phyloP scores from a whole-genome alignment of 2,888 invertebrate species.

The Abscondita cerata region DNA sequence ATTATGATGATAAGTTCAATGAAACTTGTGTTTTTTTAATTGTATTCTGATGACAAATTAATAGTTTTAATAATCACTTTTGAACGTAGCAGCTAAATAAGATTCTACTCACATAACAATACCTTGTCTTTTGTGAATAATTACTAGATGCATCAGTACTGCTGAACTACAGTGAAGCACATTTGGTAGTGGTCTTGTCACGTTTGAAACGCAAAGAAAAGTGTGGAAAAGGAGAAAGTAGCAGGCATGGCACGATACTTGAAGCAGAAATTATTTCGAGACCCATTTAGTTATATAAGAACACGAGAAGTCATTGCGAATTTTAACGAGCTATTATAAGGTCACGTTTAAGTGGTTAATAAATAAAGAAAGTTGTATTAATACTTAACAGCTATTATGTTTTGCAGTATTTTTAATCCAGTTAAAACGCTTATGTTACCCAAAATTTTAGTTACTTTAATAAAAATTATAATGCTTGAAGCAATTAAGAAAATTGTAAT shows the following conservation, averaged over 20 bases:
- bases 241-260: neutral
- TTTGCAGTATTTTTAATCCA: no score
- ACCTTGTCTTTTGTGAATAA: no score
- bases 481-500: no score
- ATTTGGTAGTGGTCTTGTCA: slow-evolving; percentile 15
- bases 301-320: neutral
- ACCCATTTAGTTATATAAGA: neutral
- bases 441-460: no score
- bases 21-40: no score
- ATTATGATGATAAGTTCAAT: no score
- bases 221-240: slow-evolving; percentile 26
- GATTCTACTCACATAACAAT: neutral
- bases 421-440: no score
- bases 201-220: slow-evolving; percentile 17
- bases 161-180: slow-evolving; percentile 19
- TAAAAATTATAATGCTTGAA: no score
- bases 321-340: neutral
- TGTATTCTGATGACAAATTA: no score
- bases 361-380: slow-evolving; percentile 7
- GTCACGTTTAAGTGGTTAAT: neutral
- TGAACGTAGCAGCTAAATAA: no score
- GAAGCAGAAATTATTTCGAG: neutral
- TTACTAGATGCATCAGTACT: neutral
- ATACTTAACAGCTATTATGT: no score
- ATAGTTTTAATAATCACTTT: no score